These are phyloP conservation scores for Xanthostigma xanthostigma DNA, from an alignment of 2,888 invertebrate genomes.

Conservation along the genomic window DNA sequence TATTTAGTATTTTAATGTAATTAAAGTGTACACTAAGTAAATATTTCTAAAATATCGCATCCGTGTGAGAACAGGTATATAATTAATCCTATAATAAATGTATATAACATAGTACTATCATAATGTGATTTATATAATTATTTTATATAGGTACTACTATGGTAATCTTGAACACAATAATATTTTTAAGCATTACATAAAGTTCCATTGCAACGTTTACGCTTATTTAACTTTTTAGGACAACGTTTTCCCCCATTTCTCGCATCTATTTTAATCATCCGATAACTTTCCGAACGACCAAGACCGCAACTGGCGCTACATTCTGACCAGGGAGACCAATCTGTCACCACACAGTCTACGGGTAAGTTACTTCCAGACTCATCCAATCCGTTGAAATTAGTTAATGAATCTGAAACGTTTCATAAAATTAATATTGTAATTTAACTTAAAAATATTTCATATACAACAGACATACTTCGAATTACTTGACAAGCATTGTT, in stretches of 20 bases:
- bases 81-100: too few species aligned
- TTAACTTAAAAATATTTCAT: neutral
- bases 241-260: slow-evolving; percentile 50
- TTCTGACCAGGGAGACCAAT: slow-evolving; percentile 71
- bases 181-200: too few species aligned
- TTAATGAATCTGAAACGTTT: slow-evolving; percentile 2
- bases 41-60: too few species aligned
- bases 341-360: slow-evolving; percentile 55
- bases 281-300: slow-evolving; percentile 49
- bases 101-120: too few species aligned
- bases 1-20: too few species aligned
- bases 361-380: slow-evolving; percentile 15
- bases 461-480: slow-evolving; percentile 30
- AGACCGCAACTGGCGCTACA: slow-evolving; percentile 70
- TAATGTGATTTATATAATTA: too few species aligned
- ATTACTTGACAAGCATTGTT: slow-evolving; percentile 49
- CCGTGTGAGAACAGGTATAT: too few species aligned
- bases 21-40: too few species aligned
- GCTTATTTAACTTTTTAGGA: slow-evolving; percentile 40
- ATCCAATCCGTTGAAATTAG: too few species aligned
- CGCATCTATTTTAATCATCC: slow-evolving; percentile 45
- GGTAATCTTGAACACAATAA: too few species aligned
- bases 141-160: too few species aligned
- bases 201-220: slow-evolving; percentile 38
- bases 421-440: slow-evolving; percentile 2